These are phyloP conservation scores for Phalacrocorax aristotelis DNA, from an alignment of 2,113 vertebrate genomes.

Conservation along the genomic window DNA sequence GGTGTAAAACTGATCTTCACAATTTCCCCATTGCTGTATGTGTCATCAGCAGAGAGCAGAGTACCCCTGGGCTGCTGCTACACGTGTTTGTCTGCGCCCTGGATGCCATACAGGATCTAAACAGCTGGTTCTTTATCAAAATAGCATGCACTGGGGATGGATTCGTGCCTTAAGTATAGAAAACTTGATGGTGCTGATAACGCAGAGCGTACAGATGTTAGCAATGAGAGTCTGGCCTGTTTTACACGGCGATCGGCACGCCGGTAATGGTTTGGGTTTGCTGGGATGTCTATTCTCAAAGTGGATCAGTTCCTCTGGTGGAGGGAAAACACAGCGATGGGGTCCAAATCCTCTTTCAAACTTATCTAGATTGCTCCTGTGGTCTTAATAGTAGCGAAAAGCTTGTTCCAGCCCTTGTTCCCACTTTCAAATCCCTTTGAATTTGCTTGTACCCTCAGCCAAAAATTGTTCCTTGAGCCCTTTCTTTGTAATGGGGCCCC, in stretches of 20 bases:
- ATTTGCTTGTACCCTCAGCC: not conserved
- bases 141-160: not conserved
- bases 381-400: not conserved
- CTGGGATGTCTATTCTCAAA: not conserved
- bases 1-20: conserved; percentile 22
- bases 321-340: not conserved
- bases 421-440: not conserved
- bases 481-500: not conserved
- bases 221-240: not conserved
- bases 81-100: not conserved
- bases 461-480: not conserved
- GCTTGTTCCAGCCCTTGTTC: not conserved
- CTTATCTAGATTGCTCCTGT: not conserved
- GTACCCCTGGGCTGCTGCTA: not conserved
- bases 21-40: not conserved
- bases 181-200: not conserved
- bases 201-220: not conserved
- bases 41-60: not conserved
- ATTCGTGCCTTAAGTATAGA: not conserved
- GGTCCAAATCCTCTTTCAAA: not conserved
- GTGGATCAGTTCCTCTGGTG: not conserved
- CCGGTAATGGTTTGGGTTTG: not conserved
- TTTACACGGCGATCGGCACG: not conserved
- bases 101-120: not conserved
- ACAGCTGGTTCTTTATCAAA: not conserved